phyloP scores from a whole-genome alignment of 2,113 vertebrate genomes.

The Macrotis lagotis region DNA sequence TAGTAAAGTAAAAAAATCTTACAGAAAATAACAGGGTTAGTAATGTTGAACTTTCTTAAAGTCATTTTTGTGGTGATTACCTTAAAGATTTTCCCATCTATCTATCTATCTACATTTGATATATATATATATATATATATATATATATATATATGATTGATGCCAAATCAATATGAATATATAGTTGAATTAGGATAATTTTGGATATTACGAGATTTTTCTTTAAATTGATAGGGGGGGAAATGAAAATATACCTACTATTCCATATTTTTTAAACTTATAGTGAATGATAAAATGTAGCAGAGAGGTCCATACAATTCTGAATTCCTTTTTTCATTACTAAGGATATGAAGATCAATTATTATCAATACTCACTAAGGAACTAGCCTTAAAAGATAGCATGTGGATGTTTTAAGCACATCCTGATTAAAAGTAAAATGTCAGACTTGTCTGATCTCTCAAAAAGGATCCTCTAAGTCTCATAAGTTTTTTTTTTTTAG shows the following conservation, averaged over 20 bases:
- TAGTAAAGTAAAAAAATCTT: not conserved
- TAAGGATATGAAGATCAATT: not conserved
- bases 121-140: too few relatives aligned
- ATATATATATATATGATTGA: not conserved
- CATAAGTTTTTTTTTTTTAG: too few relatives aligned
- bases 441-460: too few relatives aligned
- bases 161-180: not conserved
- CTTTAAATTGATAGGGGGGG: not conserved
- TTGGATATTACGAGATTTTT: not conserved
- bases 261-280: not conserved
- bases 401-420: not conserved
- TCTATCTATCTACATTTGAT: too few relatives aligned
- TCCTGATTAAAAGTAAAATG: not conserved
- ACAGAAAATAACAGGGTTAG: not conserved
- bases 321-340: not conserved
- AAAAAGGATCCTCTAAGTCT: too few relatives aligned
- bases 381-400: not conserved
- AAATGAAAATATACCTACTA: not conserved
- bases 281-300: not conserved
- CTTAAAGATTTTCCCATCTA: not conserved
- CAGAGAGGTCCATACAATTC: not conserved
- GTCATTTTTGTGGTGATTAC: not conserved
- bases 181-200: not conserved
- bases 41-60: constrained; percentile 10
- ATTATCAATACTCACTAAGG: not conserved